A percentile compares a stretch with the other conserved stretches of the same genome.
Conservation (phyloP, 2,888 invertebrate genomes). For the Cheilosia grossa region DNA sequence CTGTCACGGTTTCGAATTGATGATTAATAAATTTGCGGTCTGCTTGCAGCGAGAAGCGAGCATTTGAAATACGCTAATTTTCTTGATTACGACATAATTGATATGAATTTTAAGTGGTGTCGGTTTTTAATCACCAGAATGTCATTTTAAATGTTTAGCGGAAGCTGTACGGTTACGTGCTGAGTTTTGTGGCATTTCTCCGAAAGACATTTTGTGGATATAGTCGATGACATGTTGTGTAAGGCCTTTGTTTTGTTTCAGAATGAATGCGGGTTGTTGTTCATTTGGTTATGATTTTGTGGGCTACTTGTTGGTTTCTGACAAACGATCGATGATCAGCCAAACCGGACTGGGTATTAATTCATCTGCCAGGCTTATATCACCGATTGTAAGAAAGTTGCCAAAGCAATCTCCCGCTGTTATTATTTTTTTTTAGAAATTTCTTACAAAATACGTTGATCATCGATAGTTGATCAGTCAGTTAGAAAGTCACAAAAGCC, state of each 20-base stretch:
- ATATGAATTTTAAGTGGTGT: conserved; percentile 36
- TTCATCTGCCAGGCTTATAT: no score
- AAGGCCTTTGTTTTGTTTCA: background rate
- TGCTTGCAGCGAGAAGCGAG: background rate
- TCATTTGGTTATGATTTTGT: no score
- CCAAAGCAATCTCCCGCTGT: no score
- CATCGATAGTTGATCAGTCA: no score
- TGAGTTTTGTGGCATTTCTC: background rate
- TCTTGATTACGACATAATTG: conserved; percentile 46
- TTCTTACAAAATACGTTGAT: no score
- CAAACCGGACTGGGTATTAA: no score
- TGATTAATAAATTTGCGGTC: conserved; percentile 54
- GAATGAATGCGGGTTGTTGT: no score
- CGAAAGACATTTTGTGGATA: background rate
- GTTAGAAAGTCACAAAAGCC: no score
- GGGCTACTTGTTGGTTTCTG: no score
- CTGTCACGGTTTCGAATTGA: conserved; percentile 36
- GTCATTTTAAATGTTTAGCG: conserved; percentile 14
- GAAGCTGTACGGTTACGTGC: background rate
- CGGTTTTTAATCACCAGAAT: conserved; percentile 21
- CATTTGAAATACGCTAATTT: conserved; percentile 24
- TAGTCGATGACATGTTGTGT: background rate
- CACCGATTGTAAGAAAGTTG: no score
- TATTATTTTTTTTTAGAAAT: no score
- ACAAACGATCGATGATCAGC: no score